Conservation (phyloP, 2,888 invertebrate species). For the Ernsta delagoae region DNA sequence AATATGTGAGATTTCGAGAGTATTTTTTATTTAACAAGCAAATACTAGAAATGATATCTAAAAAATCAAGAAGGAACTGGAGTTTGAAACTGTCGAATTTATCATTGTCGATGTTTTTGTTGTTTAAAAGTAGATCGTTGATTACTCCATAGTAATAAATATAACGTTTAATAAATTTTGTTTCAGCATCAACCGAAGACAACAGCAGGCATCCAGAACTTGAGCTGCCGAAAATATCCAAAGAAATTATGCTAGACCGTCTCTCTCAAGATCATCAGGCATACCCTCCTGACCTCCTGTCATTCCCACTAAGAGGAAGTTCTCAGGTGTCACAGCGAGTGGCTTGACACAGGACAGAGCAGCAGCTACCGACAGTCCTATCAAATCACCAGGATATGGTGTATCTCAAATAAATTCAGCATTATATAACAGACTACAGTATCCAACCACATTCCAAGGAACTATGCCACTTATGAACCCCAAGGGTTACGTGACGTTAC, state of each 20-base stretch:
- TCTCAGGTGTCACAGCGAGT: constrained; percentile 78
- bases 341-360: constrained; percentile 50
- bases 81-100: too few relatives aligned
- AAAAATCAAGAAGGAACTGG: too few relatives aligned
- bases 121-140: neutral
- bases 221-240: constrained; percentile 81
- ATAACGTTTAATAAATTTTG: neutral
- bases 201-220: constrained; percentile 84
- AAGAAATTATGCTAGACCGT: constrained; percentile 76
- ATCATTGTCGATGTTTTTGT: too few relatives aligned
- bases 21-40: too few relatives aligned
- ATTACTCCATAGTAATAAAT: neutral
- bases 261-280: constrained; percentile 83
- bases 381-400: constrained; percentile 72
- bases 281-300: constrained; percentile 92
- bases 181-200: constrained; percentile 85
- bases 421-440: constrained; percentile 82
- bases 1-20: too few relatives aligned
- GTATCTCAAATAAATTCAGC: constrained; percentile 60
- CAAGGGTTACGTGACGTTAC: constrained; percentile 94
- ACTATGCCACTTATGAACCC: constrained; percentile 85
- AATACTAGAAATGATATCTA: too few relatives aligned
- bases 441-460: constrained; percentile 82
- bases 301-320: constrained; percentile 87
- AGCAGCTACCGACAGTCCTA: constrained; percentile 55